phyloP scores from a whole-genome alignment of 2,113 vertebrate species.

The Triplophysa tibetana region DNA sequence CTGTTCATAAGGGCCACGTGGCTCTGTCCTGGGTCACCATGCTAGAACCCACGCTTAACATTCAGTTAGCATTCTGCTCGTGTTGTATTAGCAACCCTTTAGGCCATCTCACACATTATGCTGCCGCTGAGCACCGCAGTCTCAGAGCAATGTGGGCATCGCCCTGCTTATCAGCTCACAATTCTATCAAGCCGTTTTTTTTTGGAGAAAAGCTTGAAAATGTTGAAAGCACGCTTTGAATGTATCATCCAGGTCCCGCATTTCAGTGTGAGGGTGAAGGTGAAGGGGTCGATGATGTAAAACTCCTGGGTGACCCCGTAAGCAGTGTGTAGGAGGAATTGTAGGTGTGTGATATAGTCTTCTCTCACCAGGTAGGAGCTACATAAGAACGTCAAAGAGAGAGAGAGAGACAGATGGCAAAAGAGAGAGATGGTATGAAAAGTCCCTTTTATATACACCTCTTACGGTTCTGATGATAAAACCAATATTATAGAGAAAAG shows the following conservation, averaged over 20 bases:
- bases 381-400: background rate
- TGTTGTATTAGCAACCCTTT: conserved; percentile 43
- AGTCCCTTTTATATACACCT: conserved; percentile 7
- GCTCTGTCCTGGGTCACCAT: conserved; percentile 9
- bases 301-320: conserved; percentile 27
- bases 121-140: conserved; percentile 21
- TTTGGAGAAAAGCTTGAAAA: conserved; percentile 8
- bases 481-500: too few species aligned
- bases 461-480: too few species aligned
- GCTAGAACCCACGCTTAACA: conserved; percentile 36
- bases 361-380: conserved; percentile 45
- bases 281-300: conserved; percentile 43
- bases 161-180: conserved; percentile 9
- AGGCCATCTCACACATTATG: conserved; percentile 57
- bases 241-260: conserved; percentile 12
- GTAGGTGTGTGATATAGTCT: conserved; percentile 46
- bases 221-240: background rate
- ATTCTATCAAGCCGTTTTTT: background rate
- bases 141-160: conserved; percentile 59
- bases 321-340: conserved; percentile 28
- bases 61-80: conserved; percentile 41
- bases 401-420: background rate
- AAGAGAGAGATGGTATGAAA: background rate
- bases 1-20: background rate
- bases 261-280: conserved; percentile 11